Evolutionary conservation across 2,113 vertebrate species (phyloP).

Genomic region (Cynoglossus semilaevis): DNA sequence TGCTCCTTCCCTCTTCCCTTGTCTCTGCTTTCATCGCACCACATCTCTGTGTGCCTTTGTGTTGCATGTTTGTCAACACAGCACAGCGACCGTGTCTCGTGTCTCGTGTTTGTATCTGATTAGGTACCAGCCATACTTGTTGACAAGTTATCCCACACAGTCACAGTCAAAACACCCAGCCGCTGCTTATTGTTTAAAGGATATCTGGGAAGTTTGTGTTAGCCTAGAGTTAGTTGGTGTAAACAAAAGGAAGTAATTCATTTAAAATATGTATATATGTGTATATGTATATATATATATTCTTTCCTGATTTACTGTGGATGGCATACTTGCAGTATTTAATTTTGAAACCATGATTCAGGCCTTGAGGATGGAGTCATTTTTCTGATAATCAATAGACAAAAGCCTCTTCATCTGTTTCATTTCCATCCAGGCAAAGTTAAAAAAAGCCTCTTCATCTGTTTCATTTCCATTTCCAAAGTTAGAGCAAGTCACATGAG

Average conservation of each 20-base stretch:
- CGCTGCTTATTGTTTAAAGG: constrained; percentile 4
- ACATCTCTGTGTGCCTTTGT: neutral
- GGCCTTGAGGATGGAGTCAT: constrained; percentile 24
- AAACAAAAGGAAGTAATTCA: too few relatives aligned
- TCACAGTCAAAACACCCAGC: constrained; percentile 4
- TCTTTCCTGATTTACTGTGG: too few relatives aligned
- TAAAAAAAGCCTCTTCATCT: constrained; percentile 56
- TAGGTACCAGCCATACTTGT: neutral
- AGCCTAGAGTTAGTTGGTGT: too few relatives aligned
- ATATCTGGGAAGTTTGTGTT: neutral
- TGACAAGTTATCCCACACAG: constrained; percentile 11
- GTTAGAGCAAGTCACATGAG: constrained; percentile 38
- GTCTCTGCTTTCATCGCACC: neutral
- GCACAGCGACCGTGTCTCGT: neutral
- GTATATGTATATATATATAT: too few relatives aligned
- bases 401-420: constrained; percentile 57
- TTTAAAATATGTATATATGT: too few relatives aligned
- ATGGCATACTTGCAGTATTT: constrained; percentile 13
- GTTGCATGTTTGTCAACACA: neutral
- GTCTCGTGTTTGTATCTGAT: constrained; percentile 16
- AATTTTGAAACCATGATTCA: constrained; percentile 23
- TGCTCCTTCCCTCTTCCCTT: too few relatives aligned
- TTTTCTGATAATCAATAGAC: too few relatives aligned
- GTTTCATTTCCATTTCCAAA: constrained; percentile 60
- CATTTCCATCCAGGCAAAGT: constrained; percentile 64